Conservation (phyloP, 2,888 invertebrate genomes). For the Hesperia comma region DNA sequence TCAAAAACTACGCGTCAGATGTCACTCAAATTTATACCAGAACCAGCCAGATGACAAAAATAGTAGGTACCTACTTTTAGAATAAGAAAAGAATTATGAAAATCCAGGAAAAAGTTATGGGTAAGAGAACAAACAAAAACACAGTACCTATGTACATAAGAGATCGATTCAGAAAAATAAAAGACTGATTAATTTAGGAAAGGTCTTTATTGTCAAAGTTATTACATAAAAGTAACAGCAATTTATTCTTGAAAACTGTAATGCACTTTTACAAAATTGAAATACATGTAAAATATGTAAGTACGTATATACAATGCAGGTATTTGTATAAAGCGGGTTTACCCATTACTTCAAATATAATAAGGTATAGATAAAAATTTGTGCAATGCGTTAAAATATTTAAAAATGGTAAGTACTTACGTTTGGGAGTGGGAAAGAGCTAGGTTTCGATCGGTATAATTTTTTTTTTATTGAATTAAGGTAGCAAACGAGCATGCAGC, state of each 20-base stretch:
- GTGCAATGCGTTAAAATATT: conserved; percentile 41
- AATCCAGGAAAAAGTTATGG: too few species aligned
- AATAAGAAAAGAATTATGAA: too few species aligned
- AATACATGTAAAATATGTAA: conserved; percentile 50
- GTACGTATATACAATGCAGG: conserved; percentile 35
- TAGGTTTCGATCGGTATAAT: neutral
- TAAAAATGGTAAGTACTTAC: neutral
- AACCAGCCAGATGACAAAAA: too few species aligned
- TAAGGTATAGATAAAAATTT: conserved; percentile 36
- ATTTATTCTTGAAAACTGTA: conserved; percentile 49
- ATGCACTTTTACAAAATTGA: conserved; percentile 57
- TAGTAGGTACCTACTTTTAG: too few species aligned
- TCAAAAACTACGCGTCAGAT: too few species aligned
- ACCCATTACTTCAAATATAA: conserved; percentile 41
- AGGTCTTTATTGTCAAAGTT: conserved; percentile 75
- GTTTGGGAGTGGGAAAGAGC: neutral
- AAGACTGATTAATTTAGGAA: conserved; percentile 57
- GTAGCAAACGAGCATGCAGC: too few species aligned
- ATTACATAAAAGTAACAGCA: conserved; percentile 68
- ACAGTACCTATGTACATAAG: too few species aligned
- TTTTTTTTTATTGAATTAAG: conserved; percentile 1
- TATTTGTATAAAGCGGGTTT: conserved; percentile 21
- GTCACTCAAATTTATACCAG: too few species aligned
- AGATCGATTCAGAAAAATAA: neutral
- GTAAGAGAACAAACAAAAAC: too few species aligned